These are phyloP conservation scores for Kryptopterus vitreolus DNA, from an alignment of 2,797 vertebrate genomes.

Conservation along the genomic window DNA sequence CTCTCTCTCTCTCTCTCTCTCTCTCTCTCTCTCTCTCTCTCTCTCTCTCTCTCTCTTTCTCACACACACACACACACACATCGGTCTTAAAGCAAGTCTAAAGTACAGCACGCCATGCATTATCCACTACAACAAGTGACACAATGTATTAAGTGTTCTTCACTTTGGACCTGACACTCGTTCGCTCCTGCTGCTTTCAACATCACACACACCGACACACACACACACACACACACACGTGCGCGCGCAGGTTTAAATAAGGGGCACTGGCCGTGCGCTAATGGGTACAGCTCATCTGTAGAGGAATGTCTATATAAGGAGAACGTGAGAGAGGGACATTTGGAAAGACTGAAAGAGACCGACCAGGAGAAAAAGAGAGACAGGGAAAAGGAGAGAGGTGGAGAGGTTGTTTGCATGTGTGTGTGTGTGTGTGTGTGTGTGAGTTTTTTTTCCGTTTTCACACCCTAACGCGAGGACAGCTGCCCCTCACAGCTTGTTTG, in stretches of 20 bases:
- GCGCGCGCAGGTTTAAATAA: constrained; percentile 49
- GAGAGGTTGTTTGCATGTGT: constrained; percentile 42
- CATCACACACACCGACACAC: constrained; percentile 41
- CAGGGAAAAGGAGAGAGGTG: constrained; percentile 24
- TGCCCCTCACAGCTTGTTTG: constrained; percentile 40
- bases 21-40: neutral
- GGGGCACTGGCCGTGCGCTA: constrained; percentile 40
- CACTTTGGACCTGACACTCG: constrained; percentile 41
- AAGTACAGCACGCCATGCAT: too few relatives aligned
- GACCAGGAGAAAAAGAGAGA: neutral
- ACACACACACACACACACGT: constrained; percentile 15
- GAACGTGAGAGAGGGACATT: constrained; percentile 52
- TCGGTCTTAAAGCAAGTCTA: neutral
- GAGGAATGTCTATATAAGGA: constrained; percentile 30
- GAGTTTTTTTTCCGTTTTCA: constrained; percentile 27
- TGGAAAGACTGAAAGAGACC: neutral
- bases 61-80: neutral
- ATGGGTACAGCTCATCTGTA: neutral
- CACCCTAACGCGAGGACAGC: constrained; percentile 43
- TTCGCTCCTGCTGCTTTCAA: constrained; percentile 30
- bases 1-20: neutral
- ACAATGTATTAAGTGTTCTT: constrained; percentile 66
- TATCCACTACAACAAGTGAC: constrained; percentile 43
- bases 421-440: constrained; percentile 46
- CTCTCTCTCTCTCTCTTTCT: neutral